Evolutionary conservation across 64 coral and sea anemone species (phyloP), one percentile per base, ranked within the genome.

Genomic region (Dendrophyllia cribrosa): DNA sequence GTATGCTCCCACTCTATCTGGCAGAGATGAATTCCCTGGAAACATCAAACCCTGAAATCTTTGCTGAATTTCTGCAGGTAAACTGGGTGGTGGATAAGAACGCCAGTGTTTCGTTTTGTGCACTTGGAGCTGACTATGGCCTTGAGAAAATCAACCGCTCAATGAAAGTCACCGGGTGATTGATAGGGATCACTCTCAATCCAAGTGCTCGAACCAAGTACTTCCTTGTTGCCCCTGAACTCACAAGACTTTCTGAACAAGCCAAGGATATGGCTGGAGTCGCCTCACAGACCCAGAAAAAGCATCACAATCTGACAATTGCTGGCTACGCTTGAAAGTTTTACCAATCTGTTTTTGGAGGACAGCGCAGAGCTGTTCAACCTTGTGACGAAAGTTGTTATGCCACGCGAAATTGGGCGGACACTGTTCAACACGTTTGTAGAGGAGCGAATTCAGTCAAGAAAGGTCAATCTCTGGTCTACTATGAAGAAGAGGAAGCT

Each of bases 121-220:
- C 78, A 16, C 23, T 62, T 26, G 78, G 81, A 34, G 81, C 58
- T 16, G 59, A 85, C 43, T 23, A 63, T 63, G 59, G 59, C 9
- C 43, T 85, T 6, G 49, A 79, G 14, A 26, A 79, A 14, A 20
- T 53, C 4, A 55, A 79, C 76, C 49, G 76, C 10, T 63, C 62
- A 3, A 86, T 70, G 82, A 86, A 86, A 86, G 62, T 86, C 11
- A 69, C 82, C 43, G 82, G 82, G n/a, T 61, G 82, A 23, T 56
- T 86, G 10, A n/a, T 69, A 49, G 65, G 82, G 14, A 86, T 86
- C 53, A 83, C 79, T 13, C 17, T 83, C 26, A 83, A 83, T 83
- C 2, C 15, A 15, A 65, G n/a, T 16, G 77, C 52, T 9, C 15
- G 14, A 6, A 81, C 77, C 51, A 81, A 81, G 52, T 81, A 53